phyloP scores from a whole-genome alignment of 2,113 vertebrate genomes.

The Austrofundulus limnaeus region DNA sequence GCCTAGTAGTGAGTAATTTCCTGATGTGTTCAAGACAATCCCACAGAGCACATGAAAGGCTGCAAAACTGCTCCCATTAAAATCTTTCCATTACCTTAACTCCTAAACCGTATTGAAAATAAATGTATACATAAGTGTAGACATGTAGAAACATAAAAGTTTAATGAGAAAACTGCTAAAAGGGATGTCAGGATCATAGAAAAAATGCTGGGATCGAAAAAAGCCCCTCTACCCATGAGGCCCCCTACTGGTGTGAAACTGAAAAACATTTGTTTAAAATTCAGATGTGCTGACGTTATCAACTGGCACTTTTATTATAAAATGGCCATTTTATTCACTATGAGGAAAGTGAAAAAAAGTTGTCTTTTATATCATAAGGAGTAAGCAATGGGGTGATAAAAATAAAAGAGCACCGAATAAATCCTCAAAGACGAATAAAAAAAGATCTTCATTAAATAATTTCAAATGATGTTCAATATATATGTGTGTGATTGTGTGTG shows the following conservation, averaged over 20 bases:
- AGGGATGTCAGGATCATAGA: constrained; percentile 4
- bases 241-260: neutral
- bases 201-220: neutral
- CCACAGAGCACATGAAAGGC: neutral
- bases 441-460: too few relatives aligned
- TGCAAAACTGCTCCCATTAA: neutral
- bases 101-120: constrained; percentile 20
- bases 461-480: too few relatives aligned
- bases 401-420: too few relatives aligned
- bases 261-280: neutral
- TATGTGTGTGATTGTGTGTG: too few relatives aligned
- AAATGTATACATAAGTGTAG: too few relatives aligned
- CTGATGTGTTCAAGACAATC: constrained; percentile 27
- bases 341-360: too few relatives aligned
- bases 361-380: too few relatives aligned
- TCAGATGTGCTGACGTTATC: neutral
- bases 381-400: too few relatives aligned
- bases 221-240: neutral
- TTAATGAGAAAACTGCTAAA: neutral
- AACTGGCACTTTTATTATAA: too few relatives aligned
- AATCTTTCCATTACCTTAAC: constrained; percentile 39
- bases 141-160: neutral
- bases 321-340: too few relatives aligned
- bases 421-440: too few relatives aligned
- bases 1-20: constrained; percentile 29